Percentiles rank a stretch among this genome's conserved stretches.
These are phyloP conservation scores for Megalopta genalis DNA, from an alignment of 1,140 invertebrate genomes.

Conservation along the genomic window DNA sequence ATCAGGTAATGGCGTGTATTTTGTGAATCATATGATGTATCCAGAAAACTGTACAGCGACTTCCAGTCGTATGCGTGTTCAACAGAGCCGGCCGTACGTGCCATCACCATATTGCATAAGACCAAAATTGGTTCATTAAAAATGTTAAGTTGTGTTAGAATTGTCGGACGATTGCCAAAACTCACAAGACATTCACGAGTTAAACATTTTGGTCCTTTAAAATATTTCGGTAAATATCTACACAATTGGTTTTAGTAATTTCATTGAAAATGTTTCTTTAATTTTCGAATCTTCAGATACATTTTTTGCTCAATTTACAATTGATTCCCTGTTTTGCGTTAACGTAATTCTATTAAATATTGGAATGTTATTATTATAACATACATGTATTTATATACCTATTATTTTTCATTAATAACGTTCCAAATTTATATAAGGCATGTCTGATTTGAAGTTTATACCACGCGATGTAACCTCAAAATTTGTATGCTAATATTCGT, in stretches of 20 bases:
- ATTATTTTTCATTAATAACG: conserved; percentile 4
- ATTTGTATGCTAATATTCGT: background rate
- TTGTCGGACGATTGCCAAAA: conserved; percentile 52
- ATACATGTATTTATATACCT: background rate
- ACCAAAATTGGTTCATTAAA: conserved; percentile 51
- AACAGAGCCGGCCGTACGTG: conserved; percentile 53
- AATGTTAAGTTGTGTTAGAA: conserved; percentile 55
- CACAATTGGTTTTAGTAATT: background rate
- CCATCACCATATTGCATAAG: conserved; percentile 70
- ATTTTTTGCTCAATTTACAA: background rate
- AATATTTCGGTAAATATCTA: conserved; percentile 43
- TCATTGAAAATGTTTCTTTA: conserved; percentile 9
- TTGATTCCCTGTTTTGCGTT: background rate
- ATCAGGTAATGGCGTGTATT: conserved; percentile 63
- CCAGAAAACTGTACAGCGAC: conserved; percentile 38
- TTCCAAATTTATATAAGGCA: background rate
- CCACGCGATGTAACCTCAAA: conserved; percentile 45
- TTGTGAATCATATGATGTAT: conserved; percentile 32
- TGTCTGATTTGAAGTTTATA: conserved; percentile 1
- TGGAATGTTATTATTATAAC: background rate
- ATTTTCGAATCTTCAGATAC: background rate
- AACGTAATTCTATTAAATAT: background rate
- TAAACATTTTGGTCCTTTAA: conserved; percentile 46
- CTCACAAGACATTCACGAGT: conserved; percentile 38
- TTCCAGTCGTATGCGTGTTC: conserved; percentile 34